Base-by-base conservation (phyloP, 2,113 vertebrate genomes). In the Anguilla japonica region DNA sequence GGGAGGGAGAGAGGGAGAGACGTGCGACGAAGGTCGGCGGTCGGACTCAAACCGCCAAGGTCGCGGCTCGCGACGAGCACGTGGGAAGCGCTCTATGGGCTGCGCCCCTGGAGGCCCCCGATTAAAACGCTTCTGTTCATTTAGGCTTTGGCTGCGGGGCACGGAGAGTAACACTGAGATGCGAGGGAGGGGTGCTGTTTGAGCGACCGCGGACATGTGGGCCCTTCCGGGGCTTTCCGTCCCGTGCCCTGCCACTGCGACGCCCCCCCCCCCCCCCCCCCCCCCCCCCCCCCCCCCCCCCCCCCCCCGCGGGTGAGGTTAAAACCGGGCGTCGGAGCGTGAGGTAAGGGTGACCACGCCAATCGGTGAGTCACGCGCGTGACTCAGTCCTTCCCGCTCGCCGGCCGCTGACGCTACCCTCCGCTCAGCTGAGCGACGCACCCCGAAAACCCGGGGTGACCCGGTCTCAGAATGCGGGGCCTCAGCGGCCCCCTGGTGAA, bases 361-460 rank as follows among this genome's bases (percentile, higher is more conserved):
- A 46, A 29, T 53, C 46, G 26, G n/a, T 75, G n/a, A 82, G 53
- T 53, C 43, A n/a, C n/a, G 16, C n/a, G 26, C 11, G 50, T 56
- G 81, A 82, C 81, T 82, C 40, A 43, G 18, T 3, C 50, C 13
- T 53, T 26, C n/a, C 81, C 43, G 43, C 83, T 67, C 1, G 2
- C 34, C 29, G 16, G 16, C 2, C 1, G 39, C 34, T 84, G 83
- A 60, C 83, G 29, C n/a, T 22, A 84, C 53, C 46, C 82, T 6
- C 40, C 79, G 18, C 79, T 56, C 46, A 43, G 13, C 22, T 82
- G 26, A 91, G 92, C 92, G 93, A 92, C 94, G 92, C 50, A 92
- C 93, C 93, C 85, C 91, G 84, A 26, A 87, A 53, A 53, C 50
- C 8, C 43, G 43, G 43, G 43, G 43, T 46, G 43, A 46, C 43